Evolutionary conservation across 2,797 vertebrate species (phyloP), one percentile per base, ranked within the genome.

Genomic region (Lagocephalus sceleratus): DNA sequence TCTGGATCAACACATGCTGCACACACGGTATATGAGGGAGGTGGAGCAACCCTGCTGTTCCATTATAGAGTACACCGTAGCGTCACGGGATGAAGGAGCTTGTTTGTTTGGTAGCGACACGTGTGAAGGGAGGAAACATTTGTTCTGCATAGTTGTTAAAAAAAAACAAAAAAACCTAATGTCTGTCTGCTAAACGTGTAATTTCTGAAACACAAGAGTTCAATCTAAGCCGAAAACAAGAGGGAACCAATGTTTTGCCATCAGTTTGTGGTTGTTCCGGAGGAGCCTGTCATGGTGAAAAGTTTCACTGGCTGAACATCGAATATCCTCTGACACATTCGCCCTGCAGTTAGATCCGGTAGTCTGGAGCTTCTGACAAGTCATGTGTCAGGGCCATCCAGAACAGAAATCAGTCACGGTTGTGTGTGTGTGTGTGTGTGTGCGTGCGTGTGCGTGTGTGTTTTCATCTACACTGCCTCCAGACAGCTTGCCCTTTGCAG

Each of bases 401-500:
- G 58, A 62, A 51, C 48, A 69, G 38, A 60, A 44, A 60, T 68
- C 51, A 63, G 57, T 71, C 49, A 63, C 23, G 43, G 21, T 45
- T 49, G 42, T 1, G 0, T n/a, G 40, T 19, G 16, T 19, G 16
- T 42, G 40, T n/a, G 16, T 19, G 9, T 42, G n/a, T 21, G 35
- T 9, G 55, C 20, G 39, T 22, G 67, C 20, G 58, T 19, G 47
- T 38, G 41, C 23, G 41, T 44, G 40, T 21, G 39, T 54, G 42
- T 42, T 3, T 51, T 73, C 57, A 66, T 68, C 58, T 38, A 48
- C 56, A 29, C 6, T 25, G 32, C 52, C 42, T 71, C 51, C 63
- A 63, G 69, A 53, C 69, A 64, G 57, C 57, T 52, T 46, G 55
- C 45, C 51, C 57, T 78, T 60, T 73, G 45, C 68, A 55, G 44